A percentile compares a stretch with the other conserved stretches of the same genome.
Conservation (phyloP, 2,797 vertebrate genomes). For the Fistularia commersonii region DNA sequence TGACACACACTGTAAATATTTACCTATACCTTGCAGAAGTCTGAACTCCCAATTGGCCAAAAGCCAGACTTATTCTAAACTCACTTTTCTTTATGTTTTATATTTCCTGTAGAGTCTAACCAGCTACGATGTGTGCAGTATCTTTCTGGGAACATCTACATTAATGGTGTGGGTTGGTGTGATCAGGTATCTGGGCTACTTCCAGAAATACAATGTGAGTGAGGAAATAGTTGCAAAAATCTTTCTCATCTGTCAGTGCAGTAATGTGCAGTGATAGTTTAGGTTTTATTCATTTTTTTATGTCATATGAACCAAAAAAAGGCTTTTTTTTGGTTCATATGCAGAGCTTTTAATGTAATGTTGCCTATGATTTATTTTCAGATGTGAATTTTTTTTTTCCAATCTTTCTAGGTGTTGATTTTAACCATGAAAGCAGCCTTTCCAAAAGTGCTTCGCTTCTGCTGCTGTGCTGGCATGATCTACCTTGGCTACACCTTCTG, state of each 20-base stretch:
- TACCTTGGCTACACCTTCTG: conserved; percentile 98
- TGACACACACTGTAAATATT: not conserved
- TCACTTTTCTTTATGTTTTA: not conserved
- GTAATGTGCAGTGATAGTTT: no score
- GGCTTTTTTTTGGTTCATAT: no score
- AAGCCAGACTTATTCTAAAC: no score
- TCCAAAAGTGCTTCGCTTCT: conserved; percentile 93
- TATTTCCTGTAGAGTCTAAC: conserved; percentile 80
- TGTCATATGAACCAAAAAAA: no score
- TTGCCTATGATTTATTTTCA: not conserved
- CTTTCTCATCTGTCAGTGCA: no score
- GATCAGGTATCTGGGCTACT: conserved; percentile 95
- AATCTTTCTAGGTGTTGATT: conserved; percentile 84
- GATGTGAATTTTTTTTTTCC: not conserved
- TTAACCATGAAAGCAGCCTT: conserved; percentile 93
- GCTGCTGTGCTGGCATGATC: conserved; percentile 97
- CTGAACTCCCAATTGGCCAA: no score
- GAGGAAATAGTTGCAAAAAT: no score
- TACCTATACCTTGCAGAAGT: no score
- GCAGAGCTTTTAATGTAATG: not conserved
- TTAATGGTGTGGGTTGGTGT: conserved; percentile 95
- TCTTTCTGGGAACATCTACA: conserved; percentile 93
- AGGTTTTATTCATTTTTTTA: no score
- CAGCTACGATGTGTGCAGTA: conserved; percentile 95
- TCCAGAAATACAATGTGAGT: conserved; percentile 96